Evolutionary conservation across 2,113 vertebrate genomes (phyloP).

Genomic region (Ascaphus truei): DNA sequence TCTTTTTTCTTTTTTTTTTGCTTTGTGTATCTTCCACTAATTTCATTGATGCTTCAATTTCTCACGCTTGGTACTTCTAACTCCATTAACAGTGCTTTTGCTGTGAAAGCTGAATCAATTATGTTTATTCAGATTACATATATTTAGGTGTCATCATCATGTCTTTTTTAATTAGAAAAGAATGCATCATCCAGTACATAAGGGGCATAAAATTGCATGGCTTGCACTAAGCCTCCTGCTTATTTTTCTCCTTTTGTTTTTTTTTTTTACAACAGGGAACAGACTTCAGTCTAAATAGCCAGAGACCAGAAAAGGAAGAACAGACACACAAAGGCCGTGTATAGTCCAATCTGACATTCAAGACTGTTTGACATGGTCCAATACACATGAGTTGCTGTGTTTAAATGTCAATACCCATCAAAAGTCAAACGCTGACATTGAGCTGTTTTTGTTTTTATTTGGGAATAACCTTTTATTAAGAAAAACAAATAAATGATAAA

Average conservation of each 20-base stretch:
- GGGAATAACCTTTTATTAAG: not conserved
- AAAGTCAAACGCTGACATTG: not conserved
- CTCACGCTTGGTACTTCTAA: not conserved
- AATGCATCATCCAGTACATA: not conserved
- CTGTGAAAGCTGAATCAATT: not conserved
- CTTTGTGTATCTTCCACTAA: too few species aligned
- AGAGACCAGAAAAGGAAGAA: not conserved
- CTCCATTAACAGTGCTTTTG: not conserved
- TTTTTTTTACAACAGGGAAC: too few species aligned
- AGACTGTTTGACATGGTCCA: not conserved
- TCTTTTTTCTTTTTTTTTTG: too few species aligned
- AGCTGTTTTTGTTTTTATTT: not conserved
- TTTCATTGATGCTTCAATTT: not conserved
- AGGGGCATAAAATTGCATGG: not conserved
- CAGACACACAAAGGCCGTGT: not conserved
- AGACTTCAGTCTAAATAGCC: not conserved
- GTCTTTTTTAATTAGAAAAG: conserved; percentile 9
- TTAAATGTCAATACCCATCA: conserved; percentile 23
- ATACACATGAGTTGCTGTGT: conserved; percentile 19
- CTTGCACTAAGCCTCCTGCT: not conserved
- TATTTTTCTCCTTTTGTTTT: not conserved
- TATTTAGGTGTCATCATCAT: not conserved
- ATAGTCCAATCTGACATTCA: conserved; percentile 21
- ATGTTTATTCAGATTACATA: conserved; percentile 9
- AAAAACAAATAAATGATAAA: not conserved